phyloP scores from a whole-genome alignment of 2,888 invertebrate genomes.

The Hypercompe scribonia region DNA sequence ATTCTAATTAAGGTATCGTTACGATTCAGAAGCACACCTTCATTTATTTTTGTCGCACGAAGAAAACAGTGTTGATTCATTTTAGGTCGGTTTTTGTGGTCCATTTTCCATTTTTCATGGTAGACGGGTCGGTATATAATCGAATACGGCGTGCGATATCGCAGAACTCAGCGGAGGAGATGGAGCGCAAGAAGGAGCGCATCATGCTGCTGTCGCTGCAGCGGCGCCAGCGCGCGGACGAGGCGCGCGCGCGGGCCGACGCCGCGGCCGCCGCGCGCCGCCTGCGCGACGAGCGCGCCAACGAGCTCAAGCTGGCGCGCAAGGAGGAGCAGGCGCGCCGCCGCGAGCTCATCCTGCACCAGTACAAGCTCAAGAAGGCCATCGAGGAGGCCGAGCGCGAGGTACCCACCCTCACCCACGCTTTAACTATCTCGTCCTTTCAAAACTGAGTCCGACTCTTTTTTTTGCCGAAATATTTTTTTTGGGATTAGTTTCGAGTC shows the following conservation, averaged over 20 bases:
- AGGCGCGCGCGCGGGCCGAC: slow-evolving; percentile 94
- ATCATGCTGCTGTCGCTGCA: slow-evolving; percentile 96
- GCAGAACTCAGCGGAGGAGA: slow-evolving; percentile 94
- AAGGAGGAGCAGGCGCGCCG: slow-evolving; percentile 95
- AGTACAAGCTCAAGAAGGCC: slow-evolving; percentile 97
- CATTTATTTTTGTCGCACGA: too few relatives aligned
- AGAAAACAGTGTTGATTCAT: too few relatives aligned
- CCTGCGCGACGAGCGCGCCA: slow-evolving; percentile 91
- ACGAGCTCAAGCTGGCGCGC: slow-evolving; percentile 90
- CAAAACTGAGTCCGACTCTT: too few relatives aligned
- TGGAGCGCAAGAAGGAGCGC: slow-evolving; percentile 96
- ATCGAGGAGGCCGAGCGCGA: slow-evolving; percentile 96
- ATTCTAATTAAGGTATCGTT: too few relatives aligned
- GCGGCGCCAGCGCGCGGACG: slow-evolving; percentile 96
- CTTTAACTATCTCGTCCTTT: too few relatives aligned
- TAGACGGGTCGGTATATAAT: too few relatives aligned
- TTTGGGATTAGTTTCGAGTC: too few relatives aligned
- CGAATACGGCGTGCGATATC: slow-evolving; percentile 23
- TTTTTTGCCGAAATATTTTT: too few relatives aligned
- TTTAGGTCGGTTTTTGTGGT: too few relatives aligned
- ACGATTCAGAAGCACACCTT: too few relatives aligned
- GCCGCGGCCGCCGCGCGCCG: slow-evolving; percentile 88
- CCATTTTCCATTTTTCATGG: too few relatives aligned
- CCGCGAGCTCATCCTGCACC: slow-evolving; percentile 95
- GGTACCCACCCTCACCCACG: slow-evolving; percentile 72